Conservation (phyloP, 2,797 vertebrate species). For the Hydrophis major region DNA sequence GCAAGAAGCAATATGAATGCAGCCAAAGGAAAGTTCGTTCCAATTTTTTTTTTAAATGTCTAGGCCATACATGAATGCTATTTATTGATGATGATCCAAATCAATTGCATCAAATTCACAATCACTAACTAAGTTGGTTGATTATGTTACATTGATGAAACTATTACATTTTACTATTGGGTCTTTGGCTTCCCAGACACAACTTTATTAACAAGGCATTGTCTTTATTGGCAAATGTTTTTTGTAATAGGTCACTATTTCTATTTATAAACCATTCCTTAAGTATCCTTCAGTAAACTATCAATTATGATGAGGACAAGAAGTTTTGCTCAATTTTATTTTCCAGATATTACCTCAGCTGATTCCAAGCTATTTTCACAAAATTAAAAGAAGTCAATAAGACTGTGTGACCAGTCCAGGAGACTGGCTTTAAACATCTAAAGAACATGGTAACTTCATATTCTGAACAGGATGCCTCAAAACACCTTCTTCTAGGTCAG, state of each 20-base stretch:
- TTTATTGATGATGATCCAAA: not conserved
- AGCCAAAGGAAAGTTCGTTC: slow-evolving; percentile 22
- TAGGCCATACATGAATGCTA: not conserved
- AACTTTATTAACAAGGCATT: not conserved
- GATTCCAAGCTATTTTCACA: not conserved
- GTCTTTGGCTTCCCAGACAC: not conserved
- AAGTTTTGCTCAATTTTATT: not conserved
- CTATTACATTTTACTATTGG: not conserved
- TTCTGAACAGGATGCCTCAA: not conserved
- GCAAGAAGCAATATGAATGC: not conserved
- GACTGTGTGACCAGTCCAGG: not conserved
- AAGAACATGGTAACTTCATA: not conserved
- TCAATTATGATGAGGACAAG: not conserved
- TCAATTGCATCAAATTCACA: not conserved
- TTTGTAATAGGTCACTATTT: not conserved
- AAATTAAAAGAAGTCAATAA: slow-evolving; percentile 6
- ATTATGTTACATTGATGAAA: slow-evolving; percentile 7
- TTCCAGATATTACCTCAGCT: not conserved
- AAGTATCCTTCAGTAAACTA: not conserved
- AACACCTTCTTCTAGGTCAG: not conserved
- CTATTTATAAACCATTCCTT: rapidly evolving
- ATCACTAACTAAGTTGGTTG: not conserved
- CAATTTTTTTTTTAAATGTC: not conserved
- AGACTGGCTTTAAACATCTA: not conserved
- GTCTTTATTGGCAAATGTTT: not conserved